These are phyloP conservation scores for Bicyclus anynana DNA, from an alignment of 1,140 invertebrate genomes.

Conservation along the genomic window DNA sequence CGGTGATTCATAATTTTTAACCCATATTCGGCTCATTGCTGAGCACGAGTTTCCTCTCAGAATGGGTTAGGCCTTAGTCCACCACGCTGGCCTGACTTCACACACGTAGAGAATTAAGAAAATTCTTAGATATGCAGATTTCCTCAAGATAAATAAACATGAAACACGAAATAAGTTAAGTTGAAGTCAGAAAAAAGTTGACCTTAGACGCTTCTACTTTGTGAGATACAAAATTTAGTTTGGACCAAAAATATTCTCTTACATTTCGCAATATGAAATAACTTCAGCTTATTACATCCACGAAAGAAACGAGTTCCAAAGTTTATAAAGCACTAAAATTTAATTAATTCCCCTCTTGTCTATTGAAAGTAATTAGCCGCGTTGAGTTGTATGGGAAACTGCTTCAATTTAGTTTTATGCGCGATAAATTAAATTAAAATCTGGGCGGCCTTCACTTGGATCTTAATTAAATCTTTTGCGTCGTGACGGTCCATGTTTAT, in stretches of 20 bases:
- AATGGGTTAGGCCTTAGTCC: too few species aligned
- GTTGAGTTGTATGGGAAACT: constrained; percentile 24
- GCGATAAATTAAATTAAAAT: constrained; percentile 27
- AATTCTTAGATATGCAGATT: too few species aligned
- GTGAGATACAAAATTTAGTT: neutral
- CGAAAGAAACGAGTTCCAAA: constrained; percentile 4
- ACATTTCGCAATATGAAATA: neutral
- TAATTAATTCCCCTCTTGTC: constrained; percentile 7
- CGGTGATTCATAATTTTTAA: too few species aligned
- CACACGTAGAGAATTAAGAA: too few species aligned
- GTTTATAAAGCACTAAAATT: neutral
- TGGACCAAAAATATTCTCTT: neutral
- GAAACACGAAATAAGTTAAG: too few species aligned
- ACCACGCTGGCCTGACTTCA: too few species aligned
- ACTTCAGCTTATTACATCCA: neutral
- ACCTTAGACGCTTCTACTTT: too few species aligned
- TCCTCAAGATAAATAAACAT: too few species aligned
- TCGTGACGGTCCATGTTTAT: constrained; percentile 11
- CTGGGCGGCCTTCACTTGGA: constrained; percentile 11
- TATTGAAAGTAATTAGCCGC: constrained; percentile 23
- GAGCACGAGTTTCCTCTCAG: too few species aligned
- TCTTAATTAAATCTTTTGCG: constrained; percentile 28
- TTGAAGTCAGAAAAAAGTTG: too few species aligned
- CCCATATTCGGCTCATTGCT: too few species aligned
- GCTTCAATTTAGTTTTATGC: constrained; percentile 26